Evolutionary conservation across 2,113 vertebrate genomes (phyloP), one percentile per base, ranked within the genome.

Genomic region (Mirounga angustirostris): DNA sequence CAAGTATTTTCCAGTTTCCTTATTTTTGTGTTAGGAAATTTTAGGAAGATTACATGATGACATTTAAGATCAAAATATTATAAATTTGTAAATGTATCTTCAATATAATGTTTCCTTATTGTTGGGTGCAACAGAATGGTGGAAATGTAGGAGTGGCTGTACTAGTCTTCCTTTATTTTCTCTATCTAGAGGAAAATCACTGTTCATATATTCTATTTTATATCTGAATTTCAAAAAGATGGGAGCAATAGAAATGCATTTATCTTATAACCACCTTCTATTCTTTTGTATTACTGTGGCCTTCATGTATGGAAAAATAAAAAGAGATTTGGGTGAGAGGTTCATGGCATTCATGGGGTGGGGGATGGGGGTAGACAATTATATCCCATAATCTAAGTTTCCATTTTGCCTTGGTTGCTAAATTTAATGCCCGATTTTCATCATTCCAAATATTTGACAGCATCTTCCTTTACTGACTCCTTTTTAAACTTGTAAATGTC

Each of bases 21-120:
- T 88, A 89, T 73, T 81, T 96, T 58, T 63, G 36, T 82, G 16
- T 79, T 69, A 94, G 54, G 4, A 80, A 22, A 26, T 30, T 87
- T 88, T 73, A 76, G 46, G 21, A 78, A 96, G 69, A 52, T 36
- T 83, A 4, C 54, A 69, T 89, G 24, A 16, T 74, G 88, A 78
- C 15, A 90, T 56, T 94, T 61, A 90, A 89, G 22, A 92, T 54
- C 12, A 84, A 94, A 92, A 96, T 86, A 89, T n/a, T 89, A 71
- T 10, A 78, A 30, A 78, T 50, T 87, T 96, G 36, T 36, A 85
- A 88, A 85, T 73, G 28, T 73, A 59, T 81, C 28, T 83, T 84
- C 50, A 91, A 13, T 43, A 14, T 9, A 82, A 24, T 59, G 26
- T 61, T 79, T 92, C 54, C 13, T 67, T 58, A 15, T 33, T 95